Conservation (phyloP, 2,797 vertebrate genomes). For the Psittacula derbiana region DNA sequence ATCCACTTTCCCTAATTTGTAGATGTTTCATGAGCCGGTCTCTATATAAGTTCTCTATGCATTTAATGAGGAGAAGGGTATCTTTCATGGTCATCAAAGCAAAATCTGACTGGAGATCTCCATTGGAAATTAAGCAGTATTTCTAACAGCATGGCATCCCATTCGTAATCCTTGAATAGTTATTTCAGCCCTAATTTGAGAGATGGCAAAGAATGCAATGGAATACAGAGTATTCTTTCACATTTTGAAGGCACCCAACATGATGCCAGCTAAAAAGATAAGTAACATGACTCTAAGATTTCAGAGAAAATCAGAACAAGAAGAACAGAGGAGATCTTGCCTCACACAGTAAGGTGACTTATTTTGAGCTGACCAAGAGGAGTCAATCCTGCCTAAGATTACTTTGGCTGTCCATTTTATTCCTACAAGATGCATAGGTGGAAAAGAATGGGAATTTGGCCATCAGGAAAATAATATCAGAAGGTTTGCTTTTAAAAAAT, state of each 20-base stretch:
- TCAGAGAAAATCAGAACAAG: not conserved
- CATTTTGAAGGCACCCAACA: not conserved
- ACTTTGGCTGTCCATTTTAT: not conserved
- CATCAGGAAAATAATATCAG: not conserved
- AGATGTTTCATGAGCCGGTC: not conserved
- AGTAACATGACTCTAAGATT: not conserved
- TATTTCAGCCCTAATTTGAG: not conserved
- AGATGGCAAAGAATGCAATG: not conserved
- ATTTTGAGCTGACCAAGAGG: not conserved
- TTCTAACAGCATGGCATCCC: not conserved
- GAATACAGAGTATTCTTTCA: not conserved
- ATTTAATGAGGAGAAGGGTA: not conserved
- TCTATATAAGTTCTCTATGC: not conserved
- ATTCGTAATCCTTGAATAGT: not conserved
- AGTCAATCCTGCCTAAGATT: not conserved
- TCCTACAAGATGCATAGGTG: not conserved
- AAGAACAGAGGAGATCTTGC: not conserved
- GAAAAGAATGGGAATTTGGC: not conserved
- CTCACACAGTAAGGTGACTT: not conserved
- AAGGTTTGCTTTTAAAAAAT: not conserved
- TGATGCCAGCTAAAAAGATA: not conserved
- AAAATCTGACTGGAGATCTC: not conserved
- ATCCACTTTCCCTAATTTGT: not conserved
- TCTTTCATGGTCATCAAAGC: not conserved
- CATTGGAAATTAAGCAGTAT: not conserved